phyloP scores from a whole-genome alignment of 2,888 invertebrate species.

The Drosophila conformis region DNA sequence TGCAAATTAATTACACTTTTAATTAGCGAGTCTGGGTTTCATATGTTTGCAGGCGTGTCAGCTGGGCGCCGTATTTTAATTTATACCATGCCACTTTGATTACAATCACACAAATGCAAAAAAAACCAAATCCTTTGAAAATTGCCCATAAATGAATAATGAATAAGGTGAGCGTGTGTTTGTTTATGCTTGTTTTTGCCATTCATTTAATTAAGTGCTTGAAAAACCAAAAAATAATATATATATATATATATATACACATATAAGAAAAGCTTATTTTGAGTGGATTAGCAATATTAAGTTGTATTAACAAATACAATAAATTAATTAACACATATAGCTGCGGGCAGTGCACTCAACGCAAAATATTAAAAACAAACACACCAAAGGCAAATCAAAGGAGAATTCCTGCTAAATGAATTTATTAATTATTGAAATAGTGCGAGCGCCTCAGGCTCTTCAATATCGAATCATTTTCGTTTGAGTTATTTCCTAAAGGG shows the following conservation, averaged over 20 bases:
- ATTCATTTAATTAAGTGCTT: constrained; percentile 48
- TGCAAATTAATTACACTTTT: constrained; percentile 58
- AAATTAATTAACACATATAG: constrained; percentile 30
- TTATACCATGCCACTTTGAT: constrained; percentile 15
- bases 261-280: constrained; percentile 7
- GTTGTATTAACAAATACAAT: constrained; percentile 21
- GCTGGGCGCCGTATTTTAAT: constrained; percentile 5
- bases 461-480: not conserved
- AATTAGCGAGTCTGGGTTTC: constrained; percentile 42
- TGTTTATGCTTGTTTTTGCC: constrained; percentile 20
- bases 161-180: constrained; percentile 36
- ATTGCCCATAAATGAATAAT: constrained; percentile 56
- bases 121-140: constrained; percentile 21
- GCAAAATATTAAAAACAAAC: not conserved
- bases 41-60: constrained; percentile 22
- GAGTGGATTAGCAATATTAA: constrained; percentile 8
- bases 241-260: not conserved
- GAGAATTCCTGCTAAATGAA: not conserved
- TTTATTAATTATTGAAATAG: constrained; percentile 2
- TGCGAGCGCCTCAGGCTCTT: not conserved
- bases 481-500: not conserved
- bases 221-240: not conserved
- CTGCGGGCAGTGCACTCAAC: not conserved
- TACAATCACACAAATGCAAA: constrained; percentile 16
- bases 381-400: not conserved